A percentile compares a stretch with the other conserved stretches of the same genome.
Evolutionary conservation across 2,113 vertebrate species (phyloP).

Genomic region (Chauna torquata): DNA sequence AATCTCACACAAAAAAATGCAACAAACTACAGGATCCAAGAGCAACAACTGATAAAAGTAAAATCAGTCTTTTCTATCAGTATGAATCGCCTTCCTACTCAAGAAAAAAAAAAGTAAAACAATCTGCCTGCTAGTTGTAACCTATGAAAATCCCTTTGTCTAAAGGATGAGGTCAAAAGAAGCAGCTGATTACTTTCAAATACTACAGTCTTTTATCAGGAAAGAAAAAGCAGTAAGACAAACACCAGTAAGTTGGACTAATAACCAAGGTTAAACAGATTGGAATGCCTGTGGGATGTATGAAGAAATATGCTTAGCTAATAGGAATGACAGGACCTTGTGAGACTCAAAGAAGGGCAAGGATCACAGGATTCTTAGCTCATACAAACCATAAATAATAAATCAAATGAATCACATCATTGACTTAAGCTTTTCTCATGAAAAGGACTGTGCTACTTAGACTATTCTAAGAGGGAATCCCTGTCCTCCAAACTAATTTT

Average conservation of each 20-base stretch:
- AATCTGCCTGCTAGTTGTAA: not conserved
- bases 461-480: not conserved
- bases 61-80: not conserved
- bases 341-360: not conserved
- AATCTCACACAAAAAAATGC: not conserved
- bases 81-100: not conserved
- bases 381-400: constrained; percentile 38
- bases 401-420: not conserved
- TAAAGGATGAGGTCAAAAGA: not conserved
- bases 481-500: not conserved
- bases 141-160: not conserved
- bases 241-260: not conserved
- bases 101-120: not conserved
- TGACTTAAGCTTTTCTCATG: not conserved
- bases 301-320: not conserved
- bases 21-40: not conserved
- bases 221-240: not conserved
- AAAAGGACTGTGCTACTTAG: not conserved
- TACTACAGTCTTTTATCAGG: not conserved
- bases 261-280: constrained; percentile 17
- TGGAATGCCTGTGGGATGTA: constrained; percentile 18
- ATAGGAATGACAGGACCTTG: not conserved
- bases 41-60: not conserved
- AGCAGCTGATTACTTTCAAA: not conserved
- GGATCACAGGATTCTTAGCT: constrained; percentile 25